Base-by-base conservation (phyloP, 2,888 invertebrate species). In the Nomada flava region DNA sequence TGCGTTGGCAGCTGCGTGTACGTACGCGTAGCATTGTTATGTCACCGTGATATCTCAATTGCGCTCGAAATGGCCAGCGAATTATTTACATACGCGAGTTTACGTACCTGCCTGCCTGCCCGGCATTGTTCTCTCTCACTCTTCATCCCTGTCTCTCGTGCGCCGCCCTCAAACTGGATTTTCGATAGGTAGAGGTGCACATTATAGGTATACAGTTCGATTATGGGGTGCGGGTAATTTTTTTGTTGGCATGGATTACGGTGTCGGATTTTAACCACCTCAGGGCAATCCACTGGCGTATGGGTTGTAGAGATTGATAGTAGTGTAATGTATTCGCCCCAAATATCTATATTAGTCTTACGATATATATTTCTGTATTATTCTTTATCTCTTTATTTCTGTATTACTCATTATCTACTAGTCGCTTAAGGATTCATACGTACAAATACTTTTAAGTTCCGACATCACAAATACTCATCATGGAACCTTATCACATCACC, bases 1-100 rank as follows among this genome's bases (percentile, higher is more conserved):
- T 82, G 84, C 79, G 86, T 87, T 7, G 78, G 74, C 86, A 79
- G 78, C 79, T 76, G 82, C 76, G 71, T 75, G 73, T 65, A 59
- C 70, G 70, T 63, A 78, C 77, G 75, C 82, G 64, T 79, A 68
- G 75, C 83, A 89, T 89, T 89, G 90, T 90, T 89, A 85, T 86
- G 88, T 90, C 88, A 88, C 79, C 79, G 83, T 75, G 89, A 89
- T 89, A 89, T 87, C 90, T 90, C 89, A 88, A 89, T 90, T 89
- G 89, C 76, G 71, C 57, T 68, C 47, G 59, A 71, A 80, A 62
- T 79, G 70, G 64, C 73, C 72, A 55, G 44, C 75, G 69, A 68
- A 64, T 70, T 81, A 84, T 85, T 86, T 82, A 78, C 79, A 79
- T 68, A 23, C 9, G 44, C 57, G 64, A 26, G 74, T 71, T 84